Evolutionary conservation across 2,797 vertebrate genomes (phyloP), one percentile per base, ranked within the genome.

Genomic region (Smutsia temminckii): DNA sequence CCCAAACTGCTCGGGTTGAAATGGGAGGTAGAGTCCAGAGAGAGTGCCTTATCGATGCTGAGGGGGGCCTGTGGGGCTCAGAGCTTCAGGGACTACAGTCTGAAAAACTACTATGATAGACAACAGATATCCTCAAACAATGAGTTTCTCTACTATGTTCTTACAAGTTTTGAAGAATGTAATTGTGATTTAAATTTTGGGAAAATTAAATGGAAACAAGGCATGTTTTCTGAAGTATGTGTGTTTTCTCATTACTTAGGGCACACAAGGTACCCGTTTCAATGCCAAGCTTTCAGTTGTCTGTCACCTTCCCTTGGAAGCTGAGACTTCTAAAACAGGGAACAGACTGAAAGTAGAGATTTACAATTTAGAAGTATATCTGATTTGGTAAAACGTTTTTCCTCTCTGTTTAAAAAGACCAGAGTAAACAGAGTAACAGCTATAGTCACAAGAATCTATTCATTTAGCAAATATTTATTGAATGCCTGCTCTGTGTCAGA

Each of bases 141-240:
- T 46, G 21, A 42, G 20, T 85, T 75, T 75, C 46, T 80, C 42
- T 89, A 72, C 8, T 80, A 32, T 34, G 57, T 6, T 64, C 42
- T 63, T 11, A 53, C 17, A 34, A 40, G 2, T 23, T 72, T 57
- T 86, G 27, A 46, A n/a, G 49, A 34, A 42, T 40, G 21, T 37
- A 37, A 90, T 85, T 80, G 4, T 61, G 9, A 85, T 85, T 57
- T 88, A 91, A 53, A 71, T 57, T 63, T 81, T 77, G 61, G 68
- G 32, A 17, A 89, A 86, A 46, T 49, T 40, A 63, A 81, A 64
- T 81, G 59, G 51, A 77, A n/a, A 80, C 25, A 68, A 10, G 61
- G 42, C 53, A 71, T 53, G 2, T 63, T 64, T 20, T 85, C 74
- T 85, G 46, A 23, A 63, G 46, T 84, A 18, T 71, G 40, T 32